phyloP scores from a whole-genome alignment of 2,113 vertebrate genomes.

The Ceyx cyanopectus region DNA sequence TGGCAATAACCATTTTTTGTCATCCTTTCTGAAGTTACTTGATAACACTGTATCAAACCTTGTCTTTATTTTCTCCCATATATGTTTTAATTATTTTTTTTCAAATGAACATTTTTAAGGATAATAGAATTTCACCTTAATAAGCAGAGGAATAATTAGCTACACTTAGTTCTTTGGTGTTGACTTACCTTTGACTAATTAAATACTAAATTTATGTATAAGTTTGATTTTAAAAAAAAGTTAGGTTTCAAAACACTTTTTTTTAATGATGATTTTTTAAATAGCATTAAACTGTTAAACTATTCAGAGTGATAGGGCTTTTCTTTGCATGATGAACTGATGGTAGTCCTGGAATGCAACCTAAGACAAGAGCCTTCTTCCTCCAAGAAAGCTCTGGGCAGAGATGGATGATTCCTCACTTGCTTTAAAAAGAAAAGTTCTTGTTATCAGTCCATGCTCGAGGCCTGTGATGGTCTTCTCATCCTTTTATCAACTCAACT shows the following conservation, averaged over 20 bases:
- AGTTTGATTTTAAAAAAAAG: no score
- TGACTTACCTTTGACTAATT: neutral
- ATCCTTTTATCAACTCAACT: neutral
- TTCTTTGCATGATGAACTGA: neutral
- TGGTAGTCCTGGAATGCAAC: rapidly evolving
- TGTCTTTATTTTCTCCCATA: neutral
- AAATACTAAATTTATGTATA: no score
- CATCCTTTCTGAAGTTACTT: neutral
- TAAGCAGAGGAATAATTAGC: neutral
- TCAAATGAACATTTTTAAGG: rapidly evolving
- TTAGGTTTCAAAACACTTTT: no score
- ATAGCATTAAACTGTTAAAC: neutral
- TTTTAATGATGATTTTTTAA: neutral
- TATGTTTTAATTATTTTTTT: neutral
- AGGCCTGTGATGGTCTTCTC: neutral
- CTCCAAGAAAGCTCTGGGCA: neutral
- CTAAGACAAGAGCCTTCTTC: neutral
- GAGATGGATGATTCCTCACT: neutral
- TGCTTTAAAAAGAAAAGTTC: neutral
- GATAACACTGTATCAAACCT: neutral
- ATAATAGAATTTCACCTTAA: neutral
- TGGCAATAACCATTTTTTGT: neutral
- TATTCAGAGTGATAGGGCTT: rapidly evolving
- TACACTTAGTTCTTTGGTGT: neutral
- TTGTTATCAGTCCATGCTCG: rapidly evolving